These are phyloP conservation scores for Rhizomys pruinosus DNA, from an alignment of 2,113 vertebrate genomes.

Conservation along the genomic window DNA sequence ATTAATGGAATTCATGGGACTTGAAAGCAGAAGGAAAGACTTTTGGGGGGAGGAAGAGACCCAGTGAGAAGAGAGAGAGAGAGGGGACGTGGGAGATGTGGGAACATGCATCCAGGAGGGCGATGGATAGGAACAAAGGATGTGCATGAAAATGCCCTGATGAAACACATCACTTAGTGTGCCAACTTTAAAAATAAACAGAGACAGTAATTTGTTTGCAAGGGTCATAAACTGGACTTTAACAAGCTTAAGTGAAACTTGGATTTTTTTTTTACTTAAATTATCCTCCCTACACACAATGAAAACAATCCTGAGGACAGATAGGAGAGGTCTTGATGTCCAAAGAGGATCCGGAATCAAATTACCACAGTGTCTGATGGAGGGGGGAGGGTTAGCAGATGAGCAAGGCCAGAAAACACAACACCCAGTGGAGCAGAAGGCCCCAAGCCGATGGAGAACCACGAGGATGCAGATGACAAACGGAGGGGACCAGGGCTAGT, in stretches of 20 bases:
- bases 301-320: neutral
- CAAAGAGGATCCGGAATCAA: neutral
- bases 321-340: neutral
- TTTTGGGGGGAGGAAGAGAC: too few relatives aligned
- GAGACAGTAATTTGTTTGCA: neutral
- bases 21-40: too few relatives aligned
- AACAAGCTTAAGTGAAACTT: neutral
- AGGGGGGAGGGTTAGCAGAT: neutral
- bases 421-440: neutral
- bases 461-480: neutral
- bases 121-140: neutral
- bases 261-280: neutral
- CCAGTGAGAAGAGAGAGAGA: too few relatives aligned
- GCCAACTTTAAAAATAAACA: neutral
- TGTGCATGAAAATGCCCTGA: neutral
- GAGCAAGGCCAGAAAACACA: neutral
- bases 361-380: neutral
- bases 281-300: too few relatives aligned
- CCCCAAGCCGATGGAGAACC: neutral
- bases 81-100: neutral
- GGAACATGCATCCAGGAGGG: neutral
- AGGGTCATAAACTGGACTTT: neutral
- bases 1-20: too few relatives aligned
- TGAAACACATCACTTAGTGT: neutral
- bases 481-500: neutral